These are phyloP conservation scores for Thamnaconus septentrionalis DNA, from an alignment of 2,113 vertebrate species.

Conservation along the genomic window DNA sequence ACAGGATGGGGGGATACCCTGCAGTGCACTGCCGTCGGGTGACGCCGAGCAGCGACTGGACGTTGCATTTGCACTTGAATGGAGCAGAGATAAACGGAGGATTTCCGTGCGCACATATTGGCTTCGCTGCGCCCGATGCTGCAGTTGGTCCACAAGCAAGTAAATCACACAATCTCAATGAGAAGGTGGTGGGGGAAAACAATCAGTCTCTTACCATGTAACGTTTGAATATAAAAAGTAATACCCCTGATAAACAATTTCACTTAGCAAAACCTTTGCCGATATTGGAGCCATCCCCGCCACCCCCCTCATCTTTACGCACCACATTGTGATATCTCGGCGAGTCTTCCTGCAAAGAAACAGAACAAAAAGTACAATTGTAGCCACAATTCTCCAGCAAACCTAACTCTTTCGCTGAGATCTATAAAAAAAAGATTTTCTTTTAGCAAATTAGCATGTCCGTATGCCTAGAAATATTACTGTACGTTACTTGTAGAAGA, in stretches of 20 bases:
- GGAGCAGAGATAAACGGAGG: background rate
- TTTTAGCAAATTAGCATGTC: background rate
- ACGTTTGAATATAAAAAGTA: too few relatives aligned
- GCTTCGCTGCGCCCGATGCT: background rate
- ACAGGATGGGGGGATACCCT: conserved; percentile 57
- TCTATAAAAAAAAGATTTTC: conserved; percentile 20
- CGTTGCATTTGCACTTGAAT: background rate
- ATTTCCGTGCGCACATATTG: background rate
- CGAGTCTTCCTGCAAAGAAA: conserved; percentile 79
- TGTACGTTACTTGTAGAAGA: background rate
- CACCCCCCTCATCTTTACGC: conserved; percentile 72
- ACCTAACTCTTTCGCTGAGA: conserved; percentile 37
- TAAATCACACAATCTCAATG: background rate
- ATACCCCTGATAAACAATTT: too few relatives aligned
- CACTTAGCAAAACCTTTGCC: conserved; percentile 19
- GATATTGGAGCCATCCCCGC: conserved; percentile 55
- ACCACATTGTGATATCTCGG: conserved; percentile 77
- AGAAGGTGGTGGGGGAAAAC: too few relatives aligned
- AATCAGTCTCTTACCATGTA: too few relatives aligned
- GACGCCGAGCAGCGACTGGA: conserved; percentile 1
- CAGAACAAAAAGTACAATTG: conserved; percentile 77
- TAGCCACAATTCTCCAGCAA: conserved; percentile 58
- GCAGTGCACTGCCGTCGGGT: conserved; percentile 22
- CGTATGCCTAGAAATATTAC: conserved; percentile 1
- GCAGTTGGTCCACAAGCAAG: background rate